These are phyloP conservation scores for Ernsta delagoae DNA, from an alignment of 2,888 invertebrate genomes.

Conservation along the genomic window DNA sequence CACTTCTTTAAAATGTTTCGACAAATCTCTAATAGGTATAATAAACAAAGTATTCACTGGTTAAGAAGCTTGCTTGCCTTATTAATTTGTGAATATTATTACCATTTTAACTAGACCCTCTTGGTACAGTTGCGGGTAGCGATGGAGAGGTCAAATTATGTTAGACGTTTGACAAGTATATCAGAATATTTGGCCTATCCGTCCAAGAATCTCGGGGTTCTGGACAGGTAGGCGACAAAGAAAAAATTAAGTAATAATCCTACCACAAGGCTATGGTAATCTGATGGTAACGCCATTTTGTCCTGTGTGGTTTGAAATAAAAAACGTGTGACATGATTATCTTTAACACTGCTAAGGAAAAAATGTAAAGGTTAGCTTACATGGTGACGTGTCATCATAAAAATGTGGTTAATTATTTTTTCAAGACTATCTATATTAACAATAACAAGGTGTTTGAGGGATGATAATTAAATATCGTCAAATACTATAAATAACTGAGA, in stretches of 20 bases:
- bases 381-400: conserved; percentile 43
- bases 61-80: conserved; percentile 82
- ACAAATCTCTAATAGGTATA: conserved; percentile 83
- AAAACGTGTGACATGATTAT: conserved; percentile 84
- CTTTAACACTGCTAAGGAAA: conserved; percentile 67
- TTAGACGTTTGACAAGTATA: conserved; percentile 60
- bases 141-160: conserved; percentile 49
- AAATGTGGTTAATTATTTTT: no score
- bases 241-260: conserved; percentile 84
- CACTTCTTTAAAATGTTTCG: conserved; percentile 75
- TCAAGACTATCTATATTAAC: no score
- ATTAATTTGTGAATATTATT: conserved; percentile 70
- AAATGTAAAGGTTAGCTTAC: conserved; percentile 59
- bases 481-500: no score
- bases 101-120: conserved; percentile 49
- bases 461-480: no score
- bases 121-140: not conserved
- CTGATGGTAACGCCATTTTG: conserved; percentile 85
- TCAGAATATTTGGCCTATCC: conserved; percentile 65
- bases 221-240: conserved; percentile 76
- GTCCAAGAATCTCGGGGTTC: conserved; percentile 62
- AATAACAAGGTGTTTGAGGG: no score
- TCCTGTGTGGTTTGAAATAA: conserved; percentile 81
- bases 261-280: conserved; percentile 80
- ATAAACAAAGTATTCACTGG: conserved; percentile 82